A percentile compares a stretch with the other conserved stretches of the same genome.
phyloP scores from a whole-genome alignment of 37 sponge, comb jelly and placozoan species.

The Geodia barretti region DNA sequence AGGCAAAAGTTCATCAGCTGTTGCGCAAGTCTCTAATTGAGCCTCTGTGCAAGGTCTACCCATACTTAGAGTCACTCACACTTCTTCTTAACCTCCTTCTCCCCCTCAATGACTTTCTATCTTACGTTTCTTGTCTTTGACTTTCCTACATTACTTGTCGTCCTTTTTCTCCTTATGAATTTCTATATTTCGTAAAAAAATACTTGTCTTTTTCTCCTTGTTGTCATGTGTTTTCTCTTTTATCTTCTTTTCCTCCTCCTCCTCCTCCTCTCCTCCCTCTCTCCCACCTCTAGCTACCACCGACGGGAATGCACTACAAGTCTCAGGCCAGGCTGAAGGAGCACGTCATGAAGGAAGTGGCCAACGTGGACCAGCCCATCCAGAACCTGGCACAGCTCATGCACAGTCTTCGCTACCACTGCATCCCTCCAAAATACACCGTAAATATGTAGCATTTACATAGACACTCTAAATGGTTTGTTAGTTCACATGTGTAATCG shows the following conservation, averaged over 20 bases:
- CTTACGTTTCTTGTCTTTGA: too few relatives aligned
- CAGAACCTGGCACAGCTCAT: background rate
- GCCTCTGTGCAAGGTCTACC: constrained; percentile 6
- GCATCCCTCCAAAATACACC: background rate
- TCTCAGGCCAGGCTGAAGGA: background rate
- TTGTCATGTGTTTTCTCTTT: background rate
- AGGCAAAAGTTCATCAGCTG: constrained; percentile 28
- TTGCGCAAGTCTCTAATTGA: constrained; percentile 33
- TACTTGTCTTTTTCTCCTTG: constrained; percentile 1
- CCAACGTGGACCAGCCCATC: background rate
- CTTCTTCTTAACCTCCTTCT: background rate
- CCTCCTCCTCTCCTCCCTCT: background rate
- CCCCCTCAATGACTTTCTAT: background rate
- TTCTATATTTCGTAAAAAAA: background rate
- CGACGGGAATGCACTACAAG: too few relatives aligned
- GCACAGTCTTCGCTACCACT: background rate
- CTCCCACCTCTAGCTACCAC: background rate
- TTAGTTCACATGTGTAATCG: too few relatives aligned
- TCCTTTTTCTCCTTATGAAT: background rate
- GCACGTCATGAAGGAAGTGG: background rate
- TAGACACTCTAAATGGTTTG: background rate
- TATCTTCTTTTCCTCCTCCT: background rate
- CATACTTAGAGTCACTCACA: background rate
- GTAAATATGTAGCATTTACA: background rate
- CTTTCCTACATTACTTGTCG: too few relatives aligned